Evolutionary conservation across 2,113 vertebrate genomes (phyloP).

Genomic region (Lampris megalopsis): DNA sequence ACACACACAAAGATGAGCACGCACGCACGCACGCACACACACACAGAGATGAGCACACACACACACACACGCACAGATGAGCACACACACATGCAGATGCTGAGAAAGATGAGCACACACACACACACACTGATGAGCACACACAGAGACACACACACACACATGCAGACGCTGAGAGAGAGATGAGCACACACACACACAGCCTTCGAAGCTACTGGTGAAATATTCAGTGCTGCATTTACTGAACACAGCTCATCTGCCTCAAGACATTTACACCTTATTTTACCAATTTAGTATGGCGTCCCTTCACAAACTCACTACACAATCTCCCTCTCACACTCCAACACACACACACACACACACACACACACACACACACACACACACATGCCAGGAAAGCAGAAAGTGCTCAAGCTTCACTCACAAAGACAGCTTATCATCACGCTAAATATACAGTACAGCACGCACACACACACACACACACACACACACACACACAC

Average conservation of each 20-base stretch:
- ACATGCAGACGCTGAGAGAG: no score
- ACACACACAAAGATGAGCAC: no score
- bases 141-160: no score
- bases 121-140: background rate
- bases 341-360: conserved; percentile 44
- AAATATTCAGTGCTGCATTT: conserved; percentile 63
- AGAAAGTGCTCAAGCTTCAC: no score
- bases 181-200: background rate
- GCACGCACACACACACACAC: background rate
- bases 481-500: conserved; percentile 26
- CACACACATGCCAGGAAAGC: conserved; percentile 7
- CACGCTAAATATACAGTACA: background rate
- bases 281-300: conserved; percentile 72
- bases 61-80: background rate
- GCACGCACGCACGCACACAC: background rate
- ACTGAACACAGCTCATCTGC: conserved; percentile 72
- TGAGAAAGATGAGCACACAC: background rate
- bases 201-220: conserved; percentile 57
- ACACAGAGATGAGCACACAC: conserved; percentile 13
- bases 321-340: conserved; percentile 45
- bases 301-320: conserved; percentile 37
- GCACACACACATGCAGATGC: conserved; percentile 1
- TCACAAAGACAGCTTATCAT: no score
- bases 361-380: conserved; percentile 39
- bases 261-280: conserved; percentile 74